A percentile compares a stretch with the other conserved stretches of the same genome.
phyloP scores from a whole-genome alignment of 2,797 vertebrate species.

The Cheirogaleus major region DNA sequence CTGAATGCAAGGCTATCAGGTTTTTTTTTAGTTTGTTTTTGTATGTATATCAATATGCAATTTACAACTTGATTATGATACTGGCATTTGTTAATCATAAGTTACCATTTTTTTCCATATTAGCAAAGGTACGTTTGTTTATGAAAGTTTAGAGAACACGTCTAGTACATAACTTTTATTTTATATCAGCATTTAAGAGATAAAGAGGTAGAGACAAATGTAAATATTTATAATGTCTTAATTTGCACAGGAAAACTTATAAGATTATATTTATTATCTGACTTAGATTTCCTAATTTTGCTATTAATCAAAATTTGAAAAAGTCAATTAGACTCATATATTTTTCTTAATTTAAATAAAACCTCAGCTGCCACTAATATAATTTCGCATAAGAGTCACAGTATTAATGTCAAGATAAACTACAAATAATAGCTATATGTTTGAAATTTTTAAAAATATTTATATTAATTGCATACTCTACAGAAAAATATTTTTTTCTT shows the following conservation, averaged over 20 bases:
- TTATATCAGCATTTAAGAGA: background rate
- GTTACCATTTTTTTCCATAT: background rate
- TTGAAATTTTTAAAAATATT: background rate
- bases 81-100: background rate
- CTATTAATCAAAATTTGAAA: background rate
- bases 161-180: background rate
- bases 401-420: background rate
- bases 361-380: background rate
- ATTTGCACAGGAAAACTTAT: background rate
- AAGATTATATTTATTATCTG: background rate
- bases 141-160: background rate
- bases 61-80: background rate
- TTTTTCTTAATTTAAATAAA: constrained; percentile 35
- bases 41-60: background rate
- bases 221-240: background rate
- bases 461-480: background rate
- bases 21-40: background rate
- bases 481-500: background rate
- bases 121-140: background rate
- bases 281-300: background rate
- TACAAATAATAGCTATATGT: background rate
- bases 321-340: background rate
- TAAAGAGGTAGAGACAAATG: background rate
- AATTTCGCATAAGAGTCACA: background rate
- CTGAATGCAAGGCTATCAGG: background rate